A percentile compares a stretch with the other conserved stretches of the same genome.
phyloP scores from a whole-genome alignment of 1,140 invertebrate genomes.

The Dolichoris vasculosae region DNA sequence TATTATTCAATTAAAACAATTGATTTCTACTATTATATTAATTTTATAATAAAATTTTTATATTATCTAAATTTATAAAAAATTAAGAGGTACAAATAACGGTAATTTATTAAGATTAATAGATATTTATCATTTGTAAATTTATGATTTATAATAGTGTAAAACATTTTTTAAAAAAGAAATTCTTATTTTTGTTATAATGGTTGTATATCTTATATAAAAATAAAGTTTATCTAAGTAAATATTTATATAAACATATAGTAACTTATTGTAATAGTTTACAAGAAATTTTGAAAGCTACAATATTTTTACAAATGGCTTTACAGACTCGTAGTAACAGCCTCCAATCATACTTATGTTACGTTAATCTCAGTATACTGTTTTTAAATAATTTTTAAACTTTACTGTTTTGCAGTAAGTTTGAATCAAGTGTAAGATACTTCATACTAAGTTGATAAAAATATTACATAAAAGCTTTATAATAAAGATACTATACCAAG shows the following conservation, averaged over 20 bases:
- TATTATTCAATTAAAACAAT: no score
- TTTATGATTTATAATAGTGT: no score
- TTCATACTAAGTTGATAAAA: neutral
- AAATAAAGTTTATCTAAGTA: neutral
- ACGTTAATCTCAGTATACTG: neutral
- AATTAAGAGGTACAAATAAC: no score
- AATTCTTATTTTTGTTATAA: neutral
- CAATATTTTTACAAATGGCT: neutral
- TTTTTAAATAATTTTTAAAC: neutral
- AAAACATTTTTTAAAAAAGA: neutral
- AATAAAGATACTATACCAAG: no score
- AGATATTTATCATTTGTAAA: no score
- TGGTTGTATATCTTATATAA: neutral
- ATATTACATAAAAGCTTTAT: no score
- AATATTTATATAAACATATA: no score
- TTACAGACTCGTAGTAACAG: neutral
- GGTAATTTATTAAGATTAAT: no score
- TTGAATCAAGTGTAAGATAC: neutral
- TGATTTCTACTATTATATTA: no score
- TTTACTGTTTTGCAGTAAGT: neutral
- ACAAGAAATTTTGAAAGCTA: neutral
- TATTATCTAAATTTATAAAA: no score
- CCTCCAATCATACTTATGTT: neutral
- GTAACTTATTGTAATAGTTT: neutral
- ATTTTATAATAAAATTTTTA: no score